Evolutionary conservation across 2,888 invertebrate genomes (phyloP).

Genomic region (Neocrepidodera transversa): DNA sequence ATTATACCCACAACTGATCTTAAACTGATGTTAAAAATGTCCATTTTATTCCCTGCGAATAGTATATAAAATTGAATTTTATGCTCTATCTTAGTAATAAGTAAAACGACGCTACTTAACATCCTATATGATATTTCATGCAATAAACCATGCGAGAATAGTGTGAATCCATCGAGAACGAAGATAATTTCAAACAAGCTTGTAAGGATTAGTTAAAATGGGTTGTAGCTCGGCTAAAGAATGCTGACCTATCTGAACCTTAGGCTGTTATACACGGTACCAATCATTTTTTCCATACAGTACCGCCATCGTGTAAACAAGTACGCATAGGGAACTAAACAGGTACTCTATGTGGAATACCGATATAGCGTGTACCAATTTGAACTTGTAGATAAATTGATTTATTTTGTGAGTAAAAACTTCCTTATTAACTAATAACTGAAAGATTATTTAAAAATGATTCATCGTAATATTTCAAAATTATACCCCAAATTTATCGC

Average conservation of each 20-base stretch:
- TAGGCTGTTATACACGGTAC: conserved; percentile 27
- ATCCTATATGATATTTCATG: not conserved
- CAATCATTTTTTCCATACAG: conserved; percentile 25
- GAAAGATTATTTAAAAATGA: too few species aligned
- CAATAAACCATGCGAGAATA: conserved; percentile 10
- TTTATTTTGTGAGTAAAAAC: too few species aligned
- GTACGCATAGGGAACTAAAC: conserved; percentile 27
- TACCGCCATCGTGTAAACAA: conserved; percentile 29
- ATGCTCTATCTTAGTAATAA: too few species aligned
- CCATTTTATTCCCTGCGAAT: too few species aligned
- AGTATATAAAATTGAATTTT: too few species aligned
- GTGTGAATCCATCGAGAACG: conserved; percentile 15
- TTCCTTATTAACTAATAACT: too few species aligned
- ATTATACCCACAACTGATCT: too few species aligned
- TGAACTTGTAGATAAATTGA: too few species aligned
- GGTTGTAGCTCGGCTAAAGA: conserved; percentile 26
- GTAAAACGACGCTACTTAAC: too few species aligned
- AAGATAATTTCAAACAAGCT: conserved; percentile 24
- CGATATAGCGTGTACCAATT: not conserved
- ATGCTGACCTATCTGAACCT: conserved; percentile 29
- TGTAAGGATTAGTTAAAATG: conserved; percentile 29
- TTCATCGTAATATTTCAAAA: too few species aligned
- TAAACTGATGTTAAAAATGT: too few species aligned
- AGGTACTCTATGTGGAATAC: conserved; percentile 15
- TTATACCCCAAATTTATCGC: too few species aligned